phyloP scores from a whole-genome alignment of 2,797 vertebrate genomes.

The Squalus acanthias region DNA sequence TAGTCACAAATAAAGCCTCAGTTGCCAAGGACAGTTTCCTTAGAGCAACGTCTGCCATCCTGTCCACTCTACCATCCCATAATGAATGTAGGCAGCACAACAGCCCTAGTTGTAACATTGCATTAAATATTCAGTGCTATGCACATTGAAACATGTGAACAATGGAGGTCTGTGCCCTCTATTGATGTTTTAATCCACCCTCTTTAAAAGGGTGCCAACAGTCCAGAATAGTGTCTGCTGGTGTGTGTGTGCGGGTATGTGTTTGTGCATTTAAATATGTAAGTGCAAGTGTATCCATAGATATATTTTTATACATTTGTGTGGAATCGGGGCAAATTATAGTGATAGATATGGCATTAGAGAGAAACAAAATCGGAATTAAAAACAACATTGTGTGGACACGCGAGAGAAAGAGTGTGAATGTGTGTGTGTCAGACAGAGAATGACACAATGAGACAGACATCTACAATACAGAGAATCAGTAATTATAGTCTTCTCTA shows the following conservation, averaged over 20 bases:
- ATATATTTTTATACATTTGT: background rate
- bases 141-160: background rate
- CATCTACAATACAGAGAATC: conserved; percentile 19
- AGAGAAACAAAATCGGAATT: background rate
- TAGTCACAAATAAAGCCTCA: background rate
- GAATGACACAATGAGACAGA: conserved; percentile 24
- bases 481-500: conserved; percentile 45
- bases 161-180: conserved; percentile 3
- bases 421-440: background rate
- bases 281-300: no score
- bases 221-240: background rate
- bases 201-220: background rate
- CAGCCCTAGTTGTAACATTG: background rate
- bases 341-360: background rate
- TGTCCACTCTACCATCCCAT: background rate
- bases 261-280: background rate
- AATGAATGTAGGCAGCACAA: background rate
- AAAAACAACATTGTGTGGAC: background rate
- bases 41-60: background rate
- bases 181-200: background rate
- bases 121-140: conserved; percentile 12
- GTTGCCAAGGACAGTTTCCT: background rate
- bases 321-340: background rate
- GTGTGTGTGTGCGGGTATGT: background rate
- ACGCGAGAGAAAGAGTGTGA: background rate